These are phyloP conservation scores for Mesitornis unicolor DNA, from an alignment of 2,113 vertebrate genomes.

Conservation along the genomic window DNA sequence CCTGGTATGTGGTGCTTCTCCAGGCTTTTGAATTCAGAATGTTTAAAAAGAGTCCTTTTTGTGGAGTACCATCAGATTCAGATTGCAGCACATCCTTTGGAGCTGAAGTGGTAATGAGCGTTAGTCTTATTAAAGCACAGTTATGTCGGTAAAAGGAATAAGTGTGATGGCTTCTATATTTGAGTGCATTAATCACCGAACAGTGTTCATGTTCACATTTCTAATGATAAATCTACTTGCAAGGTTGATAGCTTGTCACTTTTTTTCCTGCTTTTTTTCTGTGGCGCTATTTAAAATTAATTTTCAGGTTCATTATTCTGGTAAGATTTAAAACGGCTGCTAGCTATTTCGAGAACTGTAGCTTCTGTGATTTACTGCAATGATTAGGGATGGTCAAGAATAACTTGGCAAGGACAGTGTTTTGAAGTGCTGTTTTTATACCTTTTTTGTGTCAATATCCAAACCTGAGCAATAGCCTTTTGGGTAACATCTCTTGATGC, in stretches of 20 bases:
- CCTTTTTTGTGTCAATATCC: background rate
- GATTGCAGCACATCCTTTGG: background rate
- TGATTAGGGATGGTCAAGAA: background rate
- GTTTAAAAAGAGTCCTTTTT: background rate
- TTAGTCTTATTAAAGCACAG: background rate
- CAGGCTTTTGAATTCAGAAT: background rate
- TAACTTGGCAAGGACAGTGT: background rate
- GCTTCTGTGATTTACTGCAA: background rate
- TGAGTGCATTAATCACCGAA: background rate
- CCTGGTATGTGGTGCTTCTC: background rate
- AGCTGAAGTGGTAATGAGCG: background rate
- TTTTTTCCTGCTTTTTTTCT: background rate
- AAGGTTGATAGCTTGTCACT: background rate
- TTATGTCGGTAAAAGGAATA: background rate
- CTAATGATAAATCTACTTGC: constrained; percentile 28
- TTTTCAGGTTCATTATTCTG: background rate
- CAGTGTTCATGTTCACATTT: background rate
- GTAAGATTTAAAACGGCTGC: background rate
- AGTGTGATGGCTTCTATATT: constrained; percentile 10
- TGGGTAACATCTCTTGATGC: background rate
- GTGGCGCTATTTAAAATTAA: background rate
- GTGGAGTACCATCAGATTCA: background rate
- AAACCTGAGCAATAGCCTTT: background rate
- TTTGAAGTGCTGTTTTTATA: background rate
- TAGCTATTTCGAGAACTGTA: background rate